These are phyloP conservation scores for Blomia tropicalis DNA, from an alignment of 2,888 invertebrate species.

Conservation along the genomic window DNA sequence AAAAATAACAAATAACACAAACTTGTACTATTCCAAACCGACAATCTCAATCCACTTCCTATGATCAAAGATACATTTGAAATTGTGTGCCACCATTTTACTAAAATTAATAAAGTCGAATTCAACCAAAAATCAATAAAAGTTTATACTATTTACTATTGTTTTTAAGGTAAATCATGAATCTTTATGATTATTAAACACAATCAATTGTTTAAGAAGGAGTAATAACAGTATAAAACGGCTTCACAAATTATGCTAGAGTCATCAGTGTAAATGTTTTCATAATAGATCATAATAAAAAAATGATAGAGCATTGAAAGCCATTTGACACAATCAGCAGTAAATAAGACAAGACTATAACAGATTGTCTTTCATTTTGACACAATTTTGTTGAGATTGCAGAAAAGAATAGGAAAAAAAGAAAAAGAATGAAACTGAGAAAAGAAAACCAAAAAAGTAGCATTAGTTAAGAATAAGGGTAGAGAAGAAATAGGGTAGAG, in stretches of 20 bases:
- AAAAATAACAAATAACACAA: background rate
- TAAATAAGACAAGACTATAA: background rate
- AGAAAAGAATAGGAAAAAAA: background rate
- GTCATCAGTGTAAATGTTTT: too few relatives aligned
- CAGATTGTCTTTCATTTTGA: background rate
- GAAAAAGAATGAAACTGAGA: background rate
- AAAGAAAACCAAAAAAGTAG: too few relatives aligned
- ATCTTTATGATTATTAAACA: too few relatives aligned
- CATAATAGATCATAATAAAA: conserved; percentile 6
- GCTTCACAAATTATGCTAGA: too few relatives aligned
- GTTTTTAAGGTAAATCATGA: too few relatives aligned
- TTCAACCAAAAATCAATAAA: background rate
- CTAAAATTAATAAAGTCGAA: background rate
- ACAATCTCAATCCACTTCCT: too few relatives aligned
- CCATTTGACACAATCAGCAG: conserved; percentile 10
- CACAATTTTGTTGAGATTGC: background rate
- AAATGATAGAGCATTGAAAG: background rate
- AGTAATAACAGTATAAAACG: too few relatives aligned
- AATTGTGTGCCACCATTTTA: background rate
- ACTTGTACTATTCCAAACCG: too few relatives aligned
- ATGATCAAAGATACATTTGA: too few relatives aligned
- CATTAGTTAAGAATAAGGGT: too few relatives aligned
- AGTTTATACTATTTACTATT: too few relatives aligned
- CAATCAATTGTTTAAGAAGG: too few relatives aligned
- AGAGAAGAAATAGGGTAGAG: background rate